Evolutionary conservation across 1,140 invertebrate genomes (phyloP), one percentile per base, ranked within the genome.

Genomic region (Cylas formicarius): DNA sequence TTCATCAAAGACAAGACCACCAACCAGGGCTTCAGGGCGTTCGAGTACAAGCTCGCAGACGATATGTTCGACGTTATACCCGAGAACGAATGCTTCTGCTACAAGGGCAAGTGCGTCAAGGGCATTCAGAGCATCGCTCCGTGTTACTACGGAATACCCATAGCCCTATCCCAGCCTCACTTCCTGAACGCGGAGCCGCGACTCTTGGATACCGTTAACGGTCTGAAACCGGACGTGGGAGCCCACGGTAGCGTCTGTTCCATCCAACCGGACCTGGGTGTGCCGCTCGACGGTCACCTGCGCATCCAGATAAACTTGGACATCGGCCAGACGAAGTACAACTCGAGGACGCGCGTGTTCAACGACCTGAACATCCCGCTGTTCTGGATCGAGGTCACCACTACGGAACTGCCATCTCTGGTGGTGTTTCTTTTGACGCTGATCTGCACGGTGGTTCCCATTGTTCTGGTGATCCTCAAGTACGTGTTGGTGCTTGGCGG

Each of bases 111-210:
- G 2, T 78, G 77, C 37, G 55, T 81, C 7, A 70, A 69, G 39
- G 83, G 83, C 0, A 52, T 85, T 0, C 72, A 75, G 0, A 77
- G 76, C 44, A 50, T 86, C 0, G 75, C 80, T 0, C 78, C 82
- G 0, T 86, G 84, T 55, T 84, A 84, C 49, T 86, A 81, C 61
- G 76, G 80, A 80, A 62, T 87, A 14, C 81, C 81, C 1, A 65
- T 78, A 7, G 76, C 75, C 0, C 65, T 87, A 20, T 89, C 87
- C 1, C 76, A 81, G 54, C 88, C 86, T 0, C 89, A 92, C 65
- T 92, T 90, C 52, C 70, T 80, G 38, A 62, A 80, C 31, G 76
- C 74, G 1, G 81, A 87, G 59, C 75, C 80, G 3, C 68, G 64
- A 34, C 56, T 86, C 2, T 52, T 75, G 19, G 67, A 84, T 4